These are phyloP conservation scores for Cantharis lateralis DNA, from an alignment of 2,888 invertebrate species.

Conservation along the genomic window DNA sequence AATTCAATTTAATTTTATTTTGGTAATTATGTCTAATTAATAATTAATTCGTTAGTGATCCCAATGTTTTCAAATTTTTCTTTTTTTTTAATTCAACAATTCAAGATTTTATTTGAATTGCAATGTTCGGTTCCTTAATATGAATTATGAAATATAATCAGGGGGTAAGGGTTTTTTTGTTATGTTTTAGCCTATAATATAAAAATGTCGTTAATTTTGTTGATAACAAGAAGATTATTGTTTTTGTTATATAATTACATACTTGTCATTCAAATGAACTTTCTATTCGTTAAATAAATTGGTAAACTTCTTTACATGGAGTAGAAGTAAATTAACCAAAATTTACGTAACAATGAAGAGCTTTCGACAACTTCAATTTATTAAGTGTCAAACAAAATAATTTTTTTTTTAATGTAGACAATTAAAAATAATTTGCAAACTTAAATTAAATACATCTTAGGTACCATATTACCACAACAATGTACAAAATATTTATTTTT, in stretches of 20 bases:
- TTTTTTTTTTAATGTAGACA: neutral
- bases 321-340: slow-evolving; percentile 6
- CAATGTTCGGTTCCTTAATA: too few relatives aligned
- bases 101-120: too few relatives aligned
- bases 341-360: slow-evolving; percentile 15
- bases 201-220: neutral
- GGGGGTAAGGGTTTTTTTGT: too few relatives aligned
- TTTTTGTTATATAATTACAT: slow-evolving; percentile 2
- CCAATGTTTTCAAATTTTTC: too few relatives aligned
- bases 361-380: slow-evolving; percentile 11
- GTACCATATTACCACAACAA: neutral
- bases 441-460: neutral
- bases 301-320: slow-evolving; percentile 11
- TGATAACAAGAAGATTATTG: neutral
- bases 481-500: neutral
- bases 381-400: slow-evolving; percentile 9
- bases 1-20: too few relatives aligned
- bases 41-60: too few relatives aligned
- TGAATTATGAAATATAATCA: too few relatives aligned
- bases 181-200: too few relatives aligned
- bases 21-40: too few relatives aligned
- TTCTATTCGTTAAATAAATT: slow-evolving; percentile 14
- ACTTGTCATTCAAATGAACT: slow-evolving; percentile 6
- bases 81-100: too few relatives aligned
- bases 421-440: neutral